Evolutionary conservation across 1,140 invertebrate species (phyloP), one percentile per base, ranked within the genome.

Genomic region (Kradibia gibbosae): DNA sequence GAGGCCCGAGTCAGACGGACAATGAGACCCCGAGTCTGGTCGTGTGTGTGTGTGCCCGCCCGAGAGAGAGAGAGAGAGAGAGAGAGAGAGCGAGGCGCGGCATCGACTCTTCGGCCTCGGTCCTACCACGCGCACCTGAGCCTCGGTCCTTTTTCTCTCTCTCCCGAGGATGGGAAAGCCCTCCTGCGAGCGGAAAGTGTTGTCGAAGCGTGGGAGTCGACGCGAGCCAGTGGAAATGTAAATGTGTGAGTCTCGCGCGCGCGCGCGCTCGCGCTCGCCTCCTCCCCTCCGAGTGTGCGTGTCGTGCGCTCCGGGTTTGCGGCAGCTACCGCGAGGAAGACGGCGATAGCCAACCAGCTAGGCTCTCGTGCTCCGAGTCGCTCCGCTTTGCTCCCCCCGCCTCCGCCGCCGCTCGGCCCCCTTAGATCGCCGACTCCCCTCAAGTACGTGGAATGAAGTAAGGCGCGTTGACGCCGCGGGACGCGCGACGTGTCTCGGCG

Each of bases 401-500:
- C 45, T 7, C 45, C 45, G 45, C 45, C 45, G 45, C 45, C 45
- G 45, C 45, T n/a, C n/a, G n/a, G n/a, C n/a, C n/a, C n/a, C n/a
- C n/a, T n/a, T n/a, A n/a, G n/a, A n/a, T n/a, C n/a, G n/a, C n/a
- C n/a, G n/a, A n/a, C n/a, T n/a, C n/a, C n/a, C 31, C 53, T 55
- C 25, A 57, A 7, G 55, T 76, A 76, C 57, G 74, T 76, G 74
- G 74, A 60, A 76, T 62, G 57, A 76, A 36, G 60, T 62, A 62
- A 62, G 34, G 13, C n/a, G 57, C n/a, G 42, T 62, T 55, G 74
- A 76, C 55, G 74, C 55, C 20, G 74, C 70, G 67, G 10, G 36
- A 57, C 55, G 55, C 53, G 70, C 57, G 80, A 78, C 80, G 79
- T 79, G 76, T 83, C 81, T 80, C 77, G 83, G 82, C 60, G 73